Conservation (phyloP, 2,797 vertebrate genomes). For the Enteromius unitaeniatus region DNA sequence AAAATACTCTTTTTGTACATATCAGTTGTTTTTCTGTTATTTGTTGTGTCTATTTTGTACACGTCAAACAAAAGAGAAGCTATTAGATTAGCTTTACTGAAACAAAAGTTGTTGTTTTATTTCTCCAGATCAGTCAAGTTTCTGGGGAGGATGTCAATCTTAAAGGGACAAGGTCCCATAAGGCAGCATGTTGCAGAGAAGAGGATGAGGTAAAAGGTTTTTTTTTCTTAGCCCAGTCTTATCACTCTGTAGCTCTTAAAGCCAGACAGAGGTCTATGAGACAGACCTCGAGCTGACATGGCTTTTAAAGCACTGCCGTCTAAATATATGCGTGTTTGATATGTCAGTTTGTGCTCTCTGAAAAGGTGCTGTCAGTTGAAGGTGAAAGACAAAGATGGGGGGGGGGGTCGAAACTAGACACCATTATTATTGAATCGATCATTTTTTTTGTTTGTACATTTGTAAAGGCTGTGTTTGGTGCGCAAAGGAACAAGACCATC, state of each 20-base stretch:
- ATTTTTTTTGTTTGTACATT: conserved; percentile 23
- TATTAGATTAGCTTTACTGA: conserved; percentile 45
- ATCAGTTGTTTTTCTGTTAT: conserved; percentile 35
- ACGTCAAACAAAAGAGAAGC: conserved; percentile 30
- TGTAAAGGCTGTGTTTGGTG: neutral
- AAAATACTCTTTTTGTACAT: conserved; percentile 35
- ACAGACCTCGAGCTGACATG: conserved; percentile 30
- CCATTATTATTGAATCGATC: conserved; percentile 31
- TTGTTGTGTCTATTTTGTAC: conserved; percentile 20
- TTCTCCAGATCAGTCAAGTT: conserved; percentile 52
- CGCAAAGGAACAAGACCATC: conserved; percentile 18
- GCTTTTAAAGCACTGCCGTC: conserved; percentile 35
- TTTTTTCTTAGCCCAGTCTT: conserved; percentile 31
- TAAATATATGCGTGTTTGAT: conserved; percentile 18
- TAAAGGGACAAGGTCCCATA: conserved; percentile 44
- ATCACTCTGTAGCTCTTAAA: conserved; percentile 35
- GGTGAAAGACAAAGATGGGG: conserved; percentile 21
- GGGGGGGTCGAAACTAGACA: conserved; percentile 32
- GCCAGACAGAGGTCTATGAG: conserved; percentile 33
- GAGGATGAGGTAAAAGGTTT: conserved; percentile 8
- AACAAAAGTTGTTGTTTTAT: conserved; percentile 30
- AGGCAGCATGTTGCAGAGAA: conserved; percentile 28
- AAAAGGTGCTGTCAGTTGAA: conserved; percentile 22
- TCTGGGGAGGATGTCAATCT: conserved; percentile 42
- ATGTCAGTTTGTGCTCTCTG: neutral